Percentiles rank a stretch among this genome's conserved stretches.
Conservation (phyloP, 1,140 invertebrate species). For the Ectropis grisescens region DNA sequence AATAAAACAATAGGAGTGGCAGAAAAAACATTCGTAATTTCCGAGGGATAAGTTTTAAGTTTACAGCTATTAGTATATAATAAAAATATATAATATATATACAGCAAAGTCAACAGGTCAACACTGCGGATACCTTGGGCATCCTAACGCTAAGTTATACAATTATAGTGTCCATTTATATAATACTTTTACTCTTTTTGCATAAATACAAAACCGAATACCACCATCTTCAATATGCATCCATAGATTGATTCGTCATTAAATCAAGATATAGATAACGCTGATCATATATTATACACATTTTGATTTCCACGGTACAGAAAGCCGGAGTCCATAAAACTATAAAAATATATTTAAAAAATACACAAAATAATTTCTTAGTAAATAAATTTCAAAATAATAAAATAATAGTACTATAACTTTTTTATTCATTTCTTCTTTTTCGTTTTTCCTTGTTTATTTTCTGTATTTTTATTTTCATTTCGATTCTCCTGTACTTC, state of each 20-base stretch:
- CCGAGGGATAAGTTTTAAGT: conserved; percentile 58
- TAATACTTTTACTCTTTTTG: conserved; percentile 53
- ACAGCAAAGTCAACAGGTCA: conserved; percentile 52
- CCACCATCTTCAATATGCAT: conserved; percentile 57
- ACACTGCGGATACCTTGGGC: conserved; percentile 62
- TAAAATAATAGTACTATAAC: conserved; percentile 14
- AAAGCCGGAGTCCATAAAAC: conserved; percentile 33
- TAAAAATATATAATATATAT: conserved; percentile 12
- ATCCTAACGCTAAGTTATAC: conserved; percentile 62
- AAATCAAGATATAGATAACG: conserved; percentile 29
- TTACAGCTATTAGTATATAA: conserved; percentile 43
- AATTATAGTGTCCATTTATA: conserved; percentile 53
- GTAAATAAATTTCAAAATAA: conserved; percentile 5
- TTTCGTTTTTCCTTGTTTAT: conserved; percentile 35
- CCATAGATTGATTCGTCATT: conserved; percentile 43
- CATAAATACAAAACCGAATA: conserved; percentile 61
- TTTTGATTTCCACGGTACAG: conserved; percentile 41
- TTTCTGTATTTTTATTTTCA: conserved; percentile 28
- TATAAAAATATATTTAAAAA: conserved; percentile 13
- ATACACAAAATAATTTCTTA: conserved; percentile 18
- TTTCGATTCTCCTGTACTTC: conserved; percentile 58
- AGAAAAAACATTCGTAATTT: conserved; percentile 35
- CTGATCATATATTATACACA: conserved; percentile 41
- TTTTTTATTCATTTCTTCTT: conserved; percentile 19
- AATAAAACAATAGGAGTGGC: conserved; percentile 40